phyloP scores from a whole-genome alignment of 1,140 invertebrate species.

The Drosophila nebulosa region DNA sequence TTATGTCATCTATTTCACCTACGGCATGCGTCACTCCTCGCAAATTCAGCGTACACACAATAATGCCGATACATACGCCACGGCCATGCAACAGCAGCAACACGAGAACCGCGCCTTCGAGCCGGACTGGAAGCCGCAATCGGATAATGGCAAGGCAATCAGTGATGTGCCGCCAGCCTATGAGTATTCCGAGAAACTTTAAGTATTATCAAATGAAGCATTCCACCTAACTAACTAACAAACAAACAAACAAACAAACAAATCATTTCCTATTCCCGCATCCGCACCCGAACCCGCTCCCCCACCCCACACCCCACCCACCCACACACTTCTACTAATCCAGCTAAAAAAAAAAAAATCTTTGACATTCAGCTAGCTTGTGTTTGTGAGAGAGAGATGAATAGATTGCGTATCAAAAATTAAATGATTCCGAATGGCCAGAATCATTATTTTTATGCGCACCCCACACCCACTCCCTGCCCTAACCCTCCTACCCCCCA shows the following conservation, averaged over 20 bases:
- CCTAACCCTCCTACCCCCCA: neutral
- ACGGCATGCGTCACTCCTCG: conserved; percentile 83
- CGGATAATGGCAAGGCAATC: conserved; percentile 21
- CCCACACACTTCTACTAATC: neutral
- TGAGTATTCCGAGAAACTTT: conserved; percentile 60
- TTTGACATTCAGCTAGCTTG: conserved; percentile 44
- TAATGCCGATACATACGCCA: conserved; percentile 52
- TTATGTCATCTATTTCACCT: conserved; percentile 84
- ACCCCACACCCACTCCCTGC: conserved; percentile 1
- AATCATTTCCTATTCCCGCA: conserved; percentile 4
- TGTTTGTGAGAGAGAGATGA: conserved; percentile 79
- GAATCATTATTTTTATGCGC: conserved; percentile 49
- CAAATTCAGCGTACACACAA: conserved; percentile 66
- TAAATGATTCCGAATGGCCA: conserved; percentile 38
- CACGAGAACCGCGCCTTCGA: conserved; percentile 70
- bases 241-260: too few relatives aligned
- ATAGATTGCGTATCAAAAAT: conserved; percentile 79
- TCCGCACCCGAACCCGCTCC: neutral
- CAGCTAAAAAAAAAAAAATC: conserved; percentile 1
- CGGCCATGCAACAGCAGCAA: conserved; percentile 57
- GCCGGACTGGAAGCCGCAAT: conserved; percentile 65
- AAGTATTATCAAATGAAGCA: neutral
- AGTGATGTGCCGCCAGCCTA: conserved; percentile 3
- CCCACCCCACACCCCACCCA: neutral
- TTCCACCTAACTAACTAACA: too few relatives aligned